A percentile compares a stretch with the other conserved stretches of the same genome.
phyloP scores from a whole-genome alignment of 2,113 vertebrate species.

The Proteles cristata region DNA sequence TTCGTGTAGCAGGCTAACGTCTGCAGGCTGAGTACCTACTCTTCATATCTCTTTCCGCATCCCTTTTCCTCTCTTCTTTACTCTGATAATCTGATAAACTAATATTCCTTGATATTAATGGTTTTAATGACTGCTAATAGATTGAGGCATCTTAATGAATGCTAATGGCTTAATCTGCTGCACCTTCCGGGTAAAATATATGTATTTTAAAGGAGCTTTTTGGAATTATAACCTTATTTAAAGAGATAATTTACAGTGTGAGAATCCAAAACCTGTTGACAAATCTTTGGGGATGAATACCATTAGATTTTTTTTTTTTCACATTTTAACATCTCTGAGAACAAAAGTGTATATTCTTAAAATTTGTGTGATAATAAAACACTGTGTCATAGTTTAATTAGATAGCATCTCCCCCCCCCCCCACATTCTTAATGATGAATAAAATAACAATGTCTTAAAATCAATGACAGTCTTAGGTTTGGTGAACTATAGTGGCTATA shows the following conservation, averaged over 20 bases:
- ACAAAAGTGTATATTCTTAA: not conserved
- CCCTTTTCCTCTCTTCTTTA: not conserved
- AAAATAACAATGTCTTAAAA: conserved; percentile 10
- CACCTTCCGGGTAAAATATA: conserved; percentile 44
- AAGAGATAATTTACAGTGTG: not conserved
- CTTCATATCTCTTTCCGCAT: not conserved
- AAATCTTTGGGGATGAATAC: conserved; percentile 23
- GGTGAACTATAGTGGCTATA: not conserved
- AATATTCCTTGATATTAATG: not conserved
- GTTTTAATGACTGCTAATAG: conserved; percentile 53
- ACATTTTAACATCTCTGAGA: conserved; percentile 20
- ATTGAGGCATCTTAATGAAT: conserved; percentile 56
- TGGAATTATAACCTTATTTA: conserved; percentile 57
- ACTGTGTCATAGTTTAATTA: not conserved
- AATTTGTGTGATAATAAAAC: not conserved
- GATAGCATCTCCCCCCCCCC: not conserved
- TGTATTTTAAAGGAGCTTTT: conserved; percentile 62
- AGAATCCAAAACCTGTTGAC: conserved; percentile 35
- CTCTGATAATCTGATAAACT: conserved; percentile 19
- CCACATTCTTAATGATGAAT: conserved; percentile 29
- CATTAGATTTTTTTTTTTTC: not conserved
- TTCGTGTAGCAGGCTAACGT: not conserved
- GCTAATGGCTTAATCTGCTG: conserved; percentile 69
- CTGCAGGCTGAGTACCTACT: not conserved
- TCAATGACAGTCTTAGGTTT: not conserved